Evolutionary conservation across 2,797 vertebrate genomes (phyloP), one percentile per base, ranked within the genome.

Genomic region (Parotocinclus haroldoi): DNA sequence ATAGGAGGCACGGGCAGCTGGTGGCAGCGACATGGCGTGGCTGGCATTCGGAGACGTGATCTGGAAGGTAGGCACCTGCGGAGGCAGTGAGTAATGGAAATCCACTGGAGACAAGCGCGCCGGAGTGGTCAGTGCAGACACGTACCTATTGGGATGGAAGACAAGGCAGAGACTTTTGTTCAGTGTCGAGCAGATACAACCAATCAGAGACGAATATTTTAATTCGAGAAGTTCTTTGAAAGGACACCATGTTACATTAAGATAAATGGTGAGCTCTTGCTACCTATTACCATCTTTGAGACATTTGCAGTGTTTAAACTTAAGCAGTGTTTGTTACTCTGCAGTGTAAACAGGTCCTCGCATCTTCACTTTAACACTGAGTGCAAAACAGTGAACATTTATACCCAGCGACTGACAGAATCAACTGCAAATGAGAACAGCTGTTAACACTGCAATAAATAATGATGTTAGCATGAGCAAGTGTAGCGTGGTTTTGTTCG

Each of bases 31-130:
- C 81, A 93, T 91, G 18, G 95, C 94, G 0, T 97, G 96, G 46
- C 89, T 92, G 12, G 95, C 92, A 82, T 96, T 97, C 55, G 93
- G 95, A 46, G 95, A 95, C 36, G 96, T 98, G 90, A 98, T 96
- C 90, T 98, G 95, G 53, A 98, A 98, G 80, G 92, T 96, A 82
- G 95, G 95, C 91, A 96, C 94, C 92, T 96, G 93, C 9, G 93
- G 86, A 72, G 96, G 88, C 87, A 96, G 88, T 74, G 96, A 96
- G 88, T 94, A 98, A 87, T 96, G 95, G 90, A 96, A 93, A 86
- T 98, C 96, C 76, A 96, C 94, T 0, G 96, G 96, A 0, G 96
- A 98, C 78, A 98, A 93, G 80, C 90, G 95, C 57, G 95, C 94
- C 77, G 96, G 96, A 63, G 96, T 98, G 75, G 96, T 98, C 88